phyloP scores from a whole-genome alignment of 1,140 invertebrate genomes.

The Anastatus disparis region DNA sequence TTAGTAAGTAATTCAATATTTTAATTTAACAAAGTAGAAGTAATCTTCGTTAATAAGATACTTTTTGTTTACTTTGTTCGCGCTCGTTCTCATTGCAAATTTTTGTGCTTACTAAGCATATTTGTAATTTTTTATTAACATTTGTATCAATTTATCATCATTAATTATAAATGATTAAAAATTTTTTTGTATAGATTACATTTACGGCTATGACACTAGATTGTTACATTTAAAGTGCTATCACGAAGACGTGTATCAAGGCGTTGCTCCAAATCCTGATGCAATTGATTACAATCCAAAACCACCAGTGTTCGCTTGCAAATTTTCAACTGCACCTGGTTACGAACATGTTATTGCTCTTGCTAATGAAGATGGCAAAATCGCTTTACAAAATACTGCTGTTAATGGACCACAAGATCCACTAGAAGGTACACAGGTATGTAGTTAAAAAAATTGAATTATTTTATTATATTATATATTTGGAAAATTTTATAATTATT shows the following conservation, averaged over 20 bases:
- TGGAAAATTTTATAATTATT: not conserved
- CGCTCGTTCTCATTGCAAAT: too few species aligned
- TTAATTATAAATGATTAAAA: conserved; percentile 6
- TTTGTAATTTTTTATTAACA: not conserved
- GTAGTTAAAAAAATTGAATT: not conserved
- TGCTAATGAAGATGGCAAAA: conserved; percentile 85
- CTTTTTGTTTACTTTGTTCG: too few species aligned
- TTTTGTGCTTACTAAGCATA: too few species aligned
- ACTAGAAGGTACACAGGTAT: conserved; percentile 32
- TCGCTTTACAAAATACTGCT: conserved; percentile 73
- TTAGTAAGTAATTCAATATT: conserved; percentile 53
- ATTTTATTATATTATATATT: not conserved
- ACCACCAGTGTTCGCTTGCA: conserved; percentile 63
- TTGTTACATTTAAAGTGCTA: conserved; percentile 58
- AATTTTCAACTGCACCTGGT: conserved; percentile 64
- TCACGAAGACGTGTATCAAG: conserved; percentile 55
- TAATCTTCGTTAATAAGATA: not conserved
- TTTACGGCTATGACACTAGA: conserved; percentile 56
- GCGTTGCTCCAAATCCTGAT: conserved; percentile 56
- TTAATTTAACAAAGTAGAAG: too few species aligned
- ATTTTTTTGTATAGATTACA: conserved; percentile 43
- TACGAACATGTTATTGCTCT: conserved; percentile 79
- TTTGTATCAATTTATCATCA: not conserved
- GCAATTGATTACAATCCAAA: conserved; percentile 50
- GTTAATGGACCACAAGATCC: conserved; percentile 19